Evolutionary conservation across 2,888 invertebrate genomes (phyloP).

Genomic region (Trissolcus brochymenae): DNA sequence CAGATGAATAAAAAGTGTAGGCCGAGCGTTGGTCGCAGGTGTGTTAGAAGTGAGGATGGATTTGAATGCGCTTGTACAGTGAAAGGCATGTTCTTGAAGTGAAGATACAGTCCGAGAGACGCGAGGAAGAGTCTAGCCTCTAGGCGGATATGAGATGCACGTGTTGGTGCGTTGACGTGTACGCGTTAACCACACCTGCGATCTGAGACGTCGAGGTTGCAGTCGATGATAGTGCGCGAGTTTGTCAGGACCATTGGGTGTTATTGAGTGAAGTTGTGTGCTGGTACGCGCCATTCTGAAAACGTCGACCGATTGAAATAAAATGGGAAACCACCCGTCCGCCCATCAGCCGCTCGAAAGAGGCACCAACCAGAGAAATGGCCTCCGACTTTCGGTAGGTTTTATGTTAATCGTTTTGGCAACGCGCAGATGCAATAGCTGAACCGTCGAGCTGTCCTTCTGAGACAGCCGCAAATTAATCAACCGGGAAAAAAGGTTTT

Average conservation of each 20-base stretch:
- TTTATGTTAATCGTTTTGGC: slow-evolving; percentile 10
- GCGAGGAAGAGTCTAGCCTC: slow-evolving; percentile 16
- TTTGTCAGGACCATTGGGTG: slow-evolving; percentile 58
- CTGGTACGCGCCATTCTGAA: slow-evolving; percentile 65
- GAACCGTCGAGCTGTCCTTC: neutral
- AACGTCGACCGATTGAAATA: slow-evolving; percentile 62
- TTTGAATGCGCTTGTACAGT: slow-evolving; percentile 43
- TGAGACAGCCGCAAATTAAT: neutral
- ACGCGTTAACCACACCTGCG: slow-evolving; percentile 55
- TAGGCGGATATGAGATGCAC: slow-evolving; percentile 35
- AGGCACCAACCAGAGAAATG: slow-evolving; percentile 76
- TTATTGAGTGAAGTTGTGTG: slow-evolving; percentile 42
- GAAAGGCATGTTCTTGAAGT: slow-evolving; percentile 37
- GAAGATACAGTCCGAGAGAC: slow-evolving; percentile 30
- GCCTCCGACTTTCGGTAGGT: slow-evolving; percentile 74
- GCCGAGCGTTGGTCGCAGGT: slow-evolving; percentile 55
- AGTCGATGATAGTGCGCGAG: slow-evolving; percentile 57
- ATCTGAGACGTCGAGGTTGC: slow-evolving; percentile 52
- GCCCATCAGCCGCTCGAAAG: slow-evolving; percentile 90
- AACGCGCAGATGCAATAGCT: neutral
- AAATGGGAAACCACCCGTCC: slow-evolving; percentile 90
- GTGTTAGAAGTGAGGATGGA: slow-evolving; percentile 37
- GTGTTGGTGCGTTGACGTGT: slow-evolving; percentile 41
- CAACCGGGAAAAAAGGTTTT: too few relatives aligned
- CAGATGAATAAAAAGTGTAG: neutral